Evolutionary conservation across 2,113 vertebrate species (phyloP), one percentile per base, ranked within the genome.

Genomic region (Paratilapia polleni): DNA sequence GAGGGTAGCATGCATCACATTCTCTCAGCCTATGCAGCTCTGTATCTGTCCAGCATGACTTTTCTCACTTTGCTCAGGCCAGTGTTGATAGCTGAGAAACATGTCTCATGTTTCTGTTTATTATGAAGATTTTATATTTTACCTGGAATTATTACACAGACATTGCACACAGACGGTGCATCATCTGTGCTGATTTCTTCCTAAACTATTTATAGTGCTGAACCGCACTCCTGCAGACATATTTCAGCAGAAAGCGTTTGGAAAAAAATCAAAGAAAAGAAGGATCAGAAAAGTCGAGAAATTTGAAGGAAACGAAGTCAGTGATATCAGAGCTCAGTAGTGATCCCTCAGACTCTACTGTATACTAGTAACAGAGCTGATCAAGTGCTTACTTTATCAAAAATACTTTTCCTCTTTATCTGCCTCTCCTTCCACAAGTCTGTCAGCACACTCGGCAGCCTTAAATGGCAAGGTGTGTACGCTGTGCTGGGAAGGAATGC

Each of bases 401-500:
- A 63, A 78, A 73, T 63, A 36, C 28, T 52, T 61, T 57, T 84
- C 70, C 57, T 66, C 36, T 88, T 80, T 78, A 85, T 92, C 86
- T 76, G 8, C 26, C 70, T 84, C 68, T 79, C 70, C 62, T 52
- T 85, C 70, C 77, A 59, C 77, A 24, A 58, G 52, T 81, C 86
- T 90, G 88, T 93, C 92, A 89, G 89, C 83, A 77, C 85, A n/a
- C 84, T 87, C 41, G 6, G 70, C 77, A 88, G 83, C 95, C 94
- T 93, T 95, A 95, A 93, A 95, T 95, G 94, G 95, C 91, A 90
- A 90, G 87, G 86, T 86, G 91, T 90, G 91, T 83, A 91, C 80
- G 80, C 77, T 13, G 79, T 52, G 88, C 82, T 68, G 85, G 59
- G 79, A 77, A 95, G 94, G 93, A 94, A 95, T 94, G 93, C 81